Conservation (phyloP, 2,888 invertebrate genomes). For the Steinernema hermaphroditum region DNA sequence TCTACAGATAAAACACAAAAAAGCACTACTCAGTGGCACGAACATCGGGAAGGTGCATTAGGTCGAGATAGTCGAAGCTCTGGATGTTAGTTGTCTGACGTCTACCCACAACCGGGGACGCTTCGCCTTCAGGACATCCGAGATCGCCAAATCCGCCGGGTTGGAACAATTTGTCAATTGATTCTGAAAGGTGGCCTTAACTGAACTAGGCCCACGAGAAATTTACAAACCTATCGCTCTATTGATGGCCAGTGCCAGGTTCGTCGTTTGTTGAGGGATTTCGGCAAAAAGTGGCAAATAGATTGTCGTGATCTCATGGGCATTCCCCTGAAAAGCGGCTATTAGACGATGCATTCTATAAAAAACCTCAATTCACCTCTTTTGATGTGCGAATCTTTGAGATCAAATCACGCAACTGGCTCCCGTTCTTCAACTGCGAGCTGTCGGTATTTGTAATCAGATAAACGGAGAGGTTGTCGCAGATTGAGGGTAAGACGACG, state of each 20-base stretch:
- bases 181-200: neutral
- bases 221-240: neutral
- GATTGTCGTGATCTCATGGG: conserved; percentile 3
- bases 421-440: neutral
- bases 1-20: neutral
- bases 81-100: conserved; percentile 18
- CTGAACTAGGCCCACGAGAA: too few species aligned
- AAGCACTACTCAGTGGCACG: neutral
- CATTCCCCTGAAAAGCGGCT: neutral
- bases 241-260: neutral
- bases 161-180: conserved; percentile 23
- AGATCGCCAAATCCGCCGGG: conserved; percentile 28
- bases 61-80: conserved; percentile 32
- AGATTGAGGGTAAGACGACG: conserved; percentile 11
- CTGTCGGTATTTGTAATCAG: conserved; percentile 32
- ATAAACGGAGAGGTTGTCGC: conserved; percentile 24
- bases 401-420: neutral
- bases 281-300: conserved; percentile 30
- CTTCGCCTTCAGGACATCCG: conserved; percentile 18
- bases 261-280: neutral
- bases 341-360: too few species aligned
- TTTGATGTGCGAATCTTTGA: neutral
- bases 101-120: neutral
- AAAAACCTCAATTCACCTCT: neutral
- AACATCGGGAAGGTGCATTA: conserved; percentile 31